Evolutionary conservation across 2,888 invertebrate genomes (phyloP), one percentile per base, ranked within the genome.

Genomic region (Loripinus fragilis): DNA sequence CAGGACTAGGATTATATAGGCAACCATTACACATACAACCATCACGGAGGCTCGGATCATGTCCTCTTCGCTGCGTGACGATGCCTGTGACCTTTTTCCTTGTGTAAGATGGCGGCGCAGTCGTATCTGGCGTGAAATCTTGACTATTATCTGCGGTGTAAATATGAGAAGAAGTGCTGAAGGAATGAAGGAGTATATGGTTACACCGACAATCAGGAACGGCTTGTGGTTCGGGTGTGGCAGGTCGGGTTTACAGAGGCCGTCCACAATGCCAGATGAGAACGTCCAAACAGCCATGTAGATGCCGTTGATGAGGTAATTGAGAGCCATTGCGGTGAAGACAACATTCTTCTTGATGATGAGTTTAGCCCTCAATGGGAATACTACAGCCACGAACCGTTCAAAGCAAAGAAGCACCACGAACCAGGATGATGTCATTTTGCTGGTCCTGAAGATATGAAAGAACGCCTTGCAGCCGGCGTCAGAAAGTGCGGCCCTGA

Each of bases 341-440:
- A 83, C 78, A n/a, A 76, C 76, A 12, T 75, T 70, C 70, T 76
- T 87, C 0, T 87, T 87, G 76, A 81, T 75, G 25, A 89, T 81
- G 7, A 77, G 25, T 45, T 85, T 87, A 0, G 86, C 84, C 71
- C 84, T 80, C 20, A 87, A 67, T 0, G 88, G 88, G 69, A 87
- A 86, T 76, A 86, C 86, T 15, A 89, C 88, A 23, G 87, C 88
- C 10, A 88, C 69, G 45, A 90, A 89, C 0, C 90, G 74, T 66
- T 90, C 88, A 17, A 88, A 71, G 66, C 85, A 81, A 25, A 90
- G 76, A 33, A 85, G 73, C 0, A 88, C 87, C 2, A 90, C 83
- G 20, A 90, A 71, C 89, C 90, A 88, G 10, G 89, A 88, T 55
- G 88, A 88, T 67, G 85, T 83, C 83, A 87, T 88, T 75, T 90